Evolutionary conservation across 1,140 invertebrate genomes (phyloP).

Genomic region (Lysiphlebus fabarum): DNA sequence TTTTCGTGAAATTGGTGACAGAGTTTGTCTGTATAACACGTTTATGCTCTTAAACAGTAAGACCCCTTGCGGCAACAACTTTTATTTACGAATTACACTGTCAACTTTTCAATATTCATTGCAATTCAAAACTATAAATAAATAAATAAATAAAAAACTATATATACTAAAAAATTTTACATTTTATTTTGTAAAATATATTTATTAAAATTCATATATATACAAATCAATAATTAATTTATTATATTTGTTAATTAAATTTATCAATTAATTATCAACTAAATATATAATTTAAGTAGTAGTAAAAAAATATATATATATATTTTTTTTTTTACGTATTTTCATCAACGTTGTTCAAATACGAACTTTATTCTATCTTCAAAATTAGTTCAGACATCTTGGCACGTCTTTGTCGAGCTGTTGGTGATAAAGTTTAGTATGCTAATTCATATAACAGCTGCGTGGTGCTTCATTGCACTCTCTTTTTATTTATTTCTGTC

Average conservation of each 20-base stretch:
- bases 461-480: slow-evolving; percentile 40
- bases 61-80: slow-evolving; percentile 51
- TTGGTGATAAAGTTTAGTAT: slow-evolving; percentile 58
- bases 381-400: slow-evolving; percentile 56
- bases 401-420: slow-evolving; percentile 56
- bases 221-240: neutral
- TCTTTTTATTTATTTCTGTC: no score
- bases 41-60: slow-evolving; percentile 54
- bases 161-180: no score
- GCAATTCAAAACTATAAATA: slow-evolving; percentile 33
- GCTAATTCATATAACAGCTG: slow-evolving; percentile 56
- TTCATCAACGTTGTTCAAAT: neutral
- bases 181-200: no score
- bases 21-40: slow-evolving; percentile 53
- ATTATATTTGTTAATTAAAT: no score
- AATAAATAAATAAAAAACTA: neutral
- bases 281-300: no score
- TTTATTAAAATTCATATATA: neutral
- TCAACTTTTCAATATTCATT: slow-evolving; percentile 57
- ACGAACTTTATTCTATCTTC: slow-evolving; percentile 56
- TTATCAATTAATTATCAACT: no score
- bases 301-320: no score
- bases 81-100: slow-evolving; percentile 55
- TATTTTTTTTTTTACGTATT: no score
- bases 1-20: slow-evolving; percentile 18